These are phyloP conservation scores for Neosilurus mollespiculum DNA, from an alignment of 2,797 vertebrate genomes.

Conservation along the genomic window DNA sequence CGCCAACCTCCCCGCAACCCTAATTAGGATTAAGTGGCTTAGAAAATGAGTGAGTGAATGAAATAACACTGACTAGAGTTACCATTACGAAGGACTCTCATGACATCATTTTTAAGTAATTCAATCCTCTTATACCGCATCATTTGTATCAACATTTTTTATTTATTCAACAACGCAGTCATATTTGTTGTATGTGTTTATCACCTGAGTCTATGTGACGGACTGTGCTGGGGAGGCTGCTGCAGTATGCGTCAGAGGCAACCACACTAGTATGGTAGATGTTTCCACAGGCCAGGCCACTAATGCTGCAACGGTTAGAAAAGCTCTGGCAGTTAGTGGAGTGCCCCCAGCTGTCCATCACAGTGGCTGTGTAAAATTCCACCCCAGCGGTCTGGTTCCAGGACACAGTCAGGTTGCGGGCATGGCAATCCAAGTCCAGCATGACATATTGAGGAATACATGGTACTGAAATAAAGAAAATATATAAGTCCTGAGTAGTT, in stretches of 20 bases:
- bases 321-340: constrained; percentile 68
- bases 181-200: neutral
- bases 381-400: constrained; percentile 70
- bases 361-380: constrained; percentile 65
- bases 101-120: neutral
- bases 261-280: constrained; percentile 67
- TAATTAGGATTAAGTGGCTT: no score
- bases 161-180: neutral
- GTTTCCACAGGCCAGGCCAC: constrained; percentile 68
- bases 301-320: constrained; percentile 65
- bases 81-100: neutral
- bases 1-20: no score
- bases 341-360: constrained; percentile 64
- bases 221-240: constrained; percentile 62
- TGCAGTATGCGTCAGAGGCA: constrained; percentile 71
- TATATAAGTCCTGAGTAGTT: neutral
- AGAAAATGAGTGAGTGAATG: no score
- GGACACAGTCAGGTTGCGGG: constrained; percentile 59
- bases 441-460: constrained; percentile 67
- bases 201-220: constrained; percentile 65
- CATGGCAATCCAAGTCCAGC: constrained; percentile 61
- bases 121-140: neutral
- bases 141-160: neutral
- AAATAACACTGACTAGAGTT: neutral
- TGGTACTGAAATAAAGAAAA: constrained; percentile 63